Conservation (phyloP, 1,140 invertebrate species). For the Diachasma alloeum region DNA sequence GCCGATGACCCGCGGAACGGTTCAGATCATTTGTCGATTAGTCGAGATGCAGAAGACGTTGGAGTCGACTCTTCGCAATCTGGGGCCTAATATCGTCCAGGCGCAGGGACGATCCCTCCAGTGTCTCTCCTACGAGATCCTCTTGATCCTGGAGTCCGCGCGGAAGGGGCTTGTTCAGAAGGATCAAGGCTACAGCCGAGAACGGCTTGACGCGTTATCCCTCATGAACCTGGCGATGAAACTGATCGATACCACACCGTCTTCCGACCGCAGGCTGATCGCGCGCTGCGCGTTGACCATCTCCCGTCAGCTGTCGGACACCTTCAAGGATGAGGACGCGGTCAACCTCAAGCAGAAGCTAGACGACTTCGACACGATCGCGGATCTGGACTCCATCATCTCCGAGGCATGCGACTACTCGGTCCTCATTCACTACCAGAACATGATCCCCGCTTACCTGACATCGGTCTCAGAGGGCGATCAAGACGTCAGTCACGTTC, state of each 20-base stretch:
- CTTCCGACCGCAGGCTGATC: constrained; percentile 68
- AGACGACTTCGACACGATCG: constrained; percentile 56
- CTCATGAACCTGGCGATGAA: constrained; percentile 71
- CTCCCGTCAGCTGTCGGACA: constrained; percentile 61
- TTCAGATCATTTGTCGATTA: constrained; percentile 80
- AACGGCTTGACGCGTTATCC: constrained; percentile 72
- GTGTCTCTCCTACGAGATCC: constrained; percentile 67
- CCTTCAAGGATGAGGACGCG: constrained; percentile 56
- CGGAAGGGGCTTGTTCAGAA: constrained; percentile 65
- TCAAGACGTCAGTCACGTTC: constrained; percentile 48
- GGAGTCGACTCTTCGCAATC: constrained; percentile 68
- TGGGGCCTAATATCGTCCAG: constrained; percentile 52
- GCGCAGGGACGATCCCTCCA: constrained; percentile 69
- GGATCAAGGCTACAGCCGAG: constrained; percentile 71
- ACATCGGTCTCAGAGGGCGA: constrained; percentile 48
- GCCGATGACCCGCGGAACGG: constrained; percentile 81
- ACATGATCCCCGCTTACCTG: constrained; percentile 58
- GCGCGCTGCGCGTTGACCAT: constrained; percentile 68
- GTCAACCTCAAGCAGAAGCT: constrained; percentile 50
- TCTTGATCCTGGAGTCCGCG: constrained; percentile 65
- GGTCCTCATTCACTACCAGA: constrained; percentile 57
- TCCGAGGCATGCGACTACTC: constrained; percentile 55
- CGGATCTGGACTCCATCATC: constrained; percentile 50
- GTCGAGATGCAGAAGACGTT: constrained; percentile 85
- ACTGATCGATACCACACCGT: constrained; percentile 70